Evolutionary conservation across 2,113 vertebrate genomes (phyloP), one percentile per base, ranked within the genome.

Genomic region (Phrynosoma platyrhinos): DNA sequence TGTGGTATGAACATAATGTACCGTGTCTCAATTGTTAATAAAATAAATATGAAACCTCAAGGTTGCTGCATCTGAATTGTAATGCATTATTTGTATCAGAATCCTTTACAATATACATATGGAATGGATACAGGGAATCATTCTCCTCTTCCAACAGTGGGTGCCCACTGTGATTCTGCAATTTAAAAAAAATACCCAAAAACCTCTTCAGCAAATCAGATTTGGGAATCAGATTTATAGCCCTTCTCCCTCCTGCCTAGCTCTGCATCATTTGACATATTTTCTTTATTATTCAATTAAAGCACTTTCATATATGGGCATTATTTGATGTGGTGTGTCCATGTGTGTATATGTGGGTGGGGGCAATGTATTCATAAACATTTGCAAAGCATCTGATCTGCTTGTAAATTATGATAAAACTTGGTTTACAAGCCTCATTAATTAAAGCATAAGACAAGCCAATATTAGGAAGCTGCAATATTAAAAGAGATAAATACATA

Each of bases 241-340:
- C 47, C 83, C 85, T 58, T 88, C 1, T 76, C 62, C 16, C 16
- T 69, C 21, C 30, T 13, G 21, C 71, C 55, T 5, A 21, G 18
- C 1, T 62, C 13, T 62, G 18, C 18, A 32, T 85, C 30, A 71
- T n/a, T 42, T 62, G 71, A 52, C 36, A 52, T 89, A 90, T 62
- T 55, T 6, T 23, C 30, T 94, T 96, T 93, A 53, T 91, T 84
- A 92, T 94, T 95, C 91, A 94, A 82, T 92, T 90, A 88, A 92
- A 94, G 68, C 58, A 89, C 80, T 72, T 94, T 94, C 91, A 89
- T 53, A 71, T 10, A 76, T 47, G 78, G 66, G 2, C 74, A 86
- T 89, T 92, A 82, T 47, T 8, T 68, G 47, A 13, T 25, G 18
- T 8, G 18, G 23, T 68, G 23, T 68, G 66, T 68, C 7, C 18